Evolutionary conservation across 2,113 vertebrate genomes (phyloP).

Genomic region (Formicarius rufipectus): DNA sequence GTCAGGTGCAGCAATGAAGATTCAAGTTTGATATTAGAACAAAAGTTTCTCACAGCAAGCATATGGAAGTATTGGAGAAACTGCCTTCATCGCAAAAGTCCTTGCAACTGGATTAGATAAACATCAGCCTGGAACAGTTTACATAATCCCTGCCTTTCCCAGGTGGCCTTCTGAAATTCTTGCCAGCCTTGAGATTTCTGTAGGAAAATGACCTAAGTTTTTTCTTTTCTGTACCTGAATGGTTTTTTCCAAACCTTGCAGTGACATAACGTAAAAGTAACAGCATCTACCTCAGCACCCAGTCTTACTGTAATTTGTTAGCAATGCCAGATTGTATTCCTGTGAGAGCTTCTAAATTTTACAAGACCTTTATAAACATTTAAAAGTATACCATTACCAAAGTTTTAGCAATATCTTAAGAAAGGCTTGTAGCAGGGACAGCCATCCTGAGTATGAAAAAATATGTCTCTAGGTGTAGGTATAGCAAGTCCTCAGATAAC

Average conservation of each 20-base stretch:
- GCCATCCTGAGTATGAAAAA: not conserved
- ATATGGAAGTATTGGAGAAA: not conserved
- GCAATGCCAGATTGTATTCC: not conserved
- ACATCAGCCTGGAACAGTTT: not conserved
- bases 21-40: not conserved
- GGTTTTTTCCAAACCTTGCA: not conserved
- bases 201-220: not conserved
- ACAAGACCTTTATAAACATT: not conserved
- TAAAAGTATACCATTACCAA: not conserved
- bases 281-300: not conserved
- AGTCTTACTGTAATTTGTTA: not conserved
- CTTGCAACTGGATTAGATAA: not conserved
- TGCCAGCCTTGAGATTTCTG: not conserved
- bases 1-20: not conserved
- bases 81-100: not conserved
- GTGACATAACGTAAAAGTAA: not conserved
- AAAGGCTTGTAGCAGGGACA: not conserved
- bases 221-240: not conserved
- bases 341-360: not conserved
- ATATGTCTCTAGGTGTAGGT: not conserved
- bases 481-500: not conserved
- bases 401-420: not conserved
- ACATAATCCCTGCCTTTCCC: not conserved
- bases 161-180: not conserved
- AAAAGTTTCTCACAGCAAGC: not conserved